A percentile compares a stretch with the other conserved stretches of the same genome.
These are phyloP conservation scores for Seira ritae DNA, from an alignment of 2,888 invertebrate species.

Conservation along the genomic window DNA sequence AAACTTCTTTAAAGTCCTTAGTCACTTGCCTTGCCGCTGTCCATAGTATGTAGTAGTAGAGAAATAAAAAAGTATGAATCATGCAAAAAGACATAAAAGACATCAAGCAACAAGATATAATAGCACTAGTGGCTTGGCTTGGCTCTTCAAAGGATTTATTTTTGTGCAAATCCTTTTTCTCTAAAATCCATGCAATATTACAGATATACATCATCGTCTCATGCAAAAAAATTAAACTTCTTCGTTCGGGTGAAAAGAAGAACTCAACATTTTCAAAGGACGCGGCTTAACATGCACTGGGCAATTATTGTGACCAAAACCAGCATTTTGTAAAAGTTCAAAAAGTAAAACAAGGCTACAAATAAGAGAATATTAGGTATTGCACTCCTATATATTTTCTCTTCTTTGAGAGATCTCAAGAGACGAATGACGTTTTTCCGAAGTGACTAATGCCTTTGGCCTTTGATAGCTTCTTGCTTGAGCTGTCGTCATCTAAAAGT, in stretches of 20 bases:
- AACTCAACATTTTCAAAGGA: too few species aligned
- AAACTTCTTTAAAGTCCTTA: not conserved
- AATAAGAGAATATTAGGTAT: not conserved
- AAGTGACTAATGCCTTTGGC: slow-evolving; percentile 11
- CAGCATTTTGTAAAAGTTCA: not conserved
- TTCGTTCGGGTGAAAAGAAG: too few species aligned
- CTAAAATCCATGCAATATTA: not conserved
- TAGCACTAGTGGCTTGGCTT: not conserved
- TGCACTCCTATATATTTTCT: not conserved
- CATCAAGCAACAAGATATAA: too few species aligned
- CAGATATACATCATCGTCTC: not conserved
- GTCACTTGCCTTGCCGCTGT: too few species aligned
- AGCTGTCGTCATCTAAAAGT: slow-evolving; percentile 53
- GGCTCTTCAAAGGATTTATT: slow-evolving; percentile 47
- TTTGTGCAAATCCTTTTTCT: slow-evolving; percentile 54
- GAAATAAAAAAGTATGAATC: slow-evolving; percentile 46
- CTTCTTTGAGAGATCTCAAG: not conserved
- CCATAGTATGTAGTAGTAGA: too few species aligned
- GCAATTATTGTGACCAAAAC: not conserved
- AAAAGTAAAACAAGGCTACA: not conserved
- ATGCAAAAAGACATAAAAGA: slow-evolving; percentile 22
- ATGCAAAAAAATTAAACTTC: not conserved
- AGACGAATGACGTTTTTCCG: slow-evolving; percentile 5
- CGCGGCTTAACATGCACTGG: not conserved
- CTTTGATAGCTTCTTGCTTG: slow-evolving; percentile 28